Evolutionary conservation across 2,113 vertebrate genomes (phyloP), one percentile per base, ranked within the genome.

Genomic region (Campylomormyrus tamandua): DNA sequence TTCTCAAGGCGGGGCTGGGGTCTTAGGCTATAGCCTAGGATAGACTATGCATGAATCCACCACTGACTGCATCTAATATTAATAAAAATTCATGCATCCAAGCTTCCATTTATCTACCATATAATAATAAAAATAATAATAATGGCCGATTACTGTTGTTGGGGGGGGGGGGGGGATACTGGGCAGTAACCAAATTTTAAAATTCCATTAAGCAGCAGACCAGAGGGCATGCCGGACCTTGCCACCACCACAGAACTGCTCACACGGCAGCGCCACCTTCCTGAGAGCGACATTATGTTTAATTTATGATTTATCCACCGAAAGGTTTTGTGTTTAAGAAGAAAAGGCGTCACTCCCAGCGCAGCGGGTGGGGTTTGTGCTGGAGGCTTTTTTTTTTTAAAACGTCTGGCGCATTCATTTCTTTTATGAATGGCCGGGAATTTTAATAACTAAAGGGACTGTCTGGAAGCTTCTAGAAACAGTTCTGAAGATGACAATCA

Each of bases 361-460:
- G 17, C 89, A 49, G 56, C 31, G 84, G 49, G 6, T 39, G 70
- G 7, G 46, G 88, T 53, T 45, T 84, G 42, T 84, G 42, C 49
- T n/a, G 85, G 50, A 17, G 88, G n/a, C n/a, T 19, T 19, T 49
- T 80, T 19, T 49, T 80, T 80, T 80, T 19, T 8, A 7, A 46
- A 48, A 87, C 48, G 83, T 87, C 31, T 45, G 56, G 8, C 4
- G 56, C 84, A 87, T 87, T 87, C 89, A 90, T 87, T 85, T 90
- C 46, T 27, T 74, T 90, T 90, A 87, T 90, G 84, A 90, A 66
- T 77, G 48, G 84, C 66, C 89, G 52, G 49, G 87, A 90, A 87
- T 77, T 90, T 87, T 90, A 87, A 90, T 90, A 87, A 87, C 62
- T 80, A 66, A 56, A 77, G 85, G 62, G 62, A 31, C 58, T 80